Evolutionary conservation across 2,888 invertebrate species (phyloP).

Genomic region (Ormia ochracea): DNA sequence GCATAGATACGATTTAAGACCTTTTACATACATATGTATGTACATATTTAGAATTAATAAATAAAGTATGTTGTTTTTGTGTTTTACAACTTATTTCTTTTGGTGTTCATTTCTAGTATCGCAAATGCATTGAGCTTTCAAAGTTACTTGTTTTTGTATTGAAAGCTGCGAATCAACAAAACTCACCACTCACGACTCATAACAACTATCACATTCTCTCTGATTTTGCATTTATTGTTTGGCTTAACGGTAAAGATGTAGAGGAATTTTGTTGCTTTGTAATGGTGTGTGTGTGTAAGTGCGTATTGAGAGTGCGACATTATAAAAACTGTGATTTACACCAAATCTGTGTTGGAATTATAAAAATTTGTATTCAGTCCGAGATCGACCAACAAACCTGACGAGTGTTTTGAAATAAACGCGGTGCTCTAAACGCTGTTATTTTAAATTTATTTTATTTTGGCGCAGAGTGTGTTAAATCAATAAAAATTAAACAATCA

Average conservation of each 20-base stretch:
- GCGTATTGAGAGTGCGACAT: not conserved
- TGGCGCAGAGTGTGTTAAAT: conserved; percentile 60
- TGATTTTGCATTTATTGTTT: not conserved
- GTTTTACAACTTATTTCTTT: conserved; percentile 12
- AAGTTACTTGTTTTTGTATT: conserved; percentile 12
- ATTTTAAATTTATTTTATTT: conserved; percentile 34
- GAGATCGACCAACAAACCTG: conserved; percentile 73
- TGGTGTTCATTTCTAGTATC: conserved; percentile 3
- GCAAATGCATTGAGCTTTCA: conserved; percentile 1
- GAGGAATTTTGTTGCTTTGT: conserved; percentile 34
- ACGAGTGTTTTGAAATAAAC: conserved; percentile 72
- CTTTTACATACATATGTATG: too few relatives aligned
- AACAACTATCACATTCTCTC: not conserved
- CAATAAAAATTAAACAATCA: conserved; percentile 16
- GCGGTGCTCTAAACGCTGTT: conserved; percentile 64
- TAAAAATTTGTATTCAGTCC: conserved; percentile 67
- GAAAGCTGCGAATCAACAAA: not conserved
- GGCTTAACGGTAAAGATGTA: conserved; percentile 46
- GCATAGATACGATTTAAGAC: not conserved
- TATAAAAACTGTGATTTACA: conserved; percentile 30
- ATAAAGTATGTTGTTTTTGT: conserved; percentile 24
- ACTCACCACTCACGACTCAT: conserved; percentile 16
- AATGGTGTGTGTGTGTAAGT: conserved; percentile 4
- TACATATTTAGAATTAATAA: conserved; percentile 14
- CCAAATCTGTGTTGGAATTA: conserved; percentile 51